phyloP scores from a whole-genome alignment of 2,797 vertebrate species.

The Macropodus opercularis region DNA sequence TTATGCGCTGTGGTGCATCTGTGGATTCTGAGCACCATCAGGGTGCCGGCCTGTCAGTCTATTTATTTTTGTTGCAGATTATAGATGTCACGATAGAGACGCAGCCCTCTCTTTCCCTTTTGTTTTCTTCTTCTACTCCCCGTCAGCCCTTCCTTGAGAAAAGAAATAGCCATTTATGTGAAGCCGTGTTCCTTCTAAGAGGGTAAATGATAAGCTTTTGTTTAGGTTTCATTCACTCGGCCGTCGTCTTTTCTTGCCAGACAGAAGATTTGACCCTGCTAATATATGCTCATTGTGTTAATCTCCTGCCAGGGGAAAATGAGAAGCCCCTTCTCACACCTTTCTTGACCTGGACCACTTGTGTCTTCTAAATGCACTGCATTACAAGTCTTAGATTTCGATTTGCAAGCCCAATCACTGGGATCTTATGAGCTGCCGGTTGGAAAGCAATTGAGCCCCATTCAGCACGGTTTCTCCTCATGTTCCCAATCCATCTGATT shows the following conservation, averaged over 20 bases:
- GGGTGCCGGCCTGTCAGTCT: constrained; percentile 49
- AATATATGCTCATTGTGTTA: constrained; percentile 70
- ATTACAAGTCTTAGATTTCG: constrained; percentile 74
- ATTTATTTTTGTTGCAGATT: constrained; percentile 48
- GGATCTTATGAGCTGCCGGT: constrained; percentile 58
- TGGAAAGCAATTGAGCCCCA: constrained; percentile 56
- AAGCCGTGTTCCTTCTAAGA: constrained; percentile 49
- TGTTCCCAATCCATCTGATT: constrained; percentile 61
- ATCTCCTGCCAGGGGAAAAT: constrained; percentile 66
- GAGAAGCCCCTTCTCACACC: constrained; percentile 61
- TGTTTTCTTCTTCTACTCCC: constrained; percentile 34
- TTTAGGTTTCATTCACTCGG: constrained; percentile 50
- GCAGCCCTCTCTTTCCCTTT: constrained; percentile 13
- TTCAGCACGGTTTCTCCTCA: constrained; percentile 52
- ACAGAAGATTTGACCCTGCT: constrained; percentile 63
- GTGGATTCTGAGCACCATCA: constrained; percentile 47
- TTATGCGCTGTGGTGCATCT: constrained; percentile 60
- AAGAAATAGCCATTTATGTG: constrained; percentile 48
- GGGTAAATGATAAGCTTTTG: constrained; percentile 53
- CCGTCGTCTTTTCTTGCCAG: constrained; percentile 56
- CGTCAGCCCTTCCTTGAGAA: constrained; percentile 27
- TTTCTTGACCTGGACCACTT: constrained; percentile 51
- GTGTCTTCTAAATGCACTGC: constrained; percentile 54
- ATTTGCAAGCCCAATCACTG: constrained; percentile 75
- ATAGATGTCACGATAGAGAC: constrained; percentile 43